These are phyloP conservation scores for Thymelicus sylvestris DNA, from an alignment of 2,888 invertebrate genomes.

Conservation along the genomic window DNA sequence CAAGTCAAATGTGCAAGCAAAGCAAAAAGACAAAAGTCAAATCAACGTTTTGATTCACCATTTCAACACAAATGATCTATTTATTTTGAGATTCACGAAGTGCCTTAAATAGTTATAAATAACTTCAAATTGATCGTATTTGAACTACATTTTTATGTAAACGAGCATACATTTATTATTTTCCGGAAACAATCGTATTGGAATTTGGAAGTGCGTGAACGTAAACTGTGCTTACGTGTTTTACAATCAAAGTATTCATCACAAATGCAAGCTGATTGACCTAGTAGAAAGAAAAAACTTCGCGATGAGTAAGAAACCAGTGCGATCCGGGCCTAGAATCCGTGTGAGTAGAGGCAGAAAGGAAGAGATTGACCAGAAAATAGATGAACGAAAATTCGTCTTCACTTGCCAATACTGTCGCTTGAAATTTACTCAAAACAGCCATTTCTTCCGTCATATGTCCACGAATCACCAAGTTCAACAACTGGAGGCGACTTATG, in stretches of 20 bases:
- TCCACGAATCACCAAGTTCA: slow-evolving; percentile 72
- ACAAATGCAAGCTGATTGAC: not conserved
- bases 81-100: slow-evolving; percentile 2
- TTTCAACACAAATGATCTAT: not conserved
- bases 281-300: not conserved
- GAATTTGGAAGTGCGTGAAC: too few relatives aligned
- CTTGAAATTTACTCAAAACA: slow-evolving; percentile 74
- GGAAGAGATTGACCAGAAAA: slow-evolving; percentile 51
- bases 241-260: not conserved
- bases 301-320: slow-evolving; percentile 76
- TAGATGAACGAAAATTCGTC: slow-evolving; percentile 64
- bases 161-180: too few relatives aligned
- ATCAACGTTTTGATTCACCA: not conserved
- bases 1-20: too few relatives aligned
- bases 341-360: slow-evolving; percentile 65
- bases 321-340: slow-evolving; percentile 70
- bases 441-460: slow-evolving; percentile 78
- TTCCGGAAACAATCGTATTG: too few relatives aligned
- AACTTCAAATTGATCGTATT: not conserved
- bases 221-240: slow-evolving; percentile 20
- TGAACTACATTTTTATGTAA: too few relatives aligned
- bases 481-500: slow-evolving; percentile 67
- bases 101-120: not conserved
- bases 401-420: slow-evolving; percentile 76
- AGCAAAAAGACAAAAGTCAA: not conserved